A percentile compares a stretch with the other conserved stretches of the same genome.
Evolutionary conservation across 2,888 invertebrate genomes (phyloP).

Genomic region (Conomelus anceps): DNA sequence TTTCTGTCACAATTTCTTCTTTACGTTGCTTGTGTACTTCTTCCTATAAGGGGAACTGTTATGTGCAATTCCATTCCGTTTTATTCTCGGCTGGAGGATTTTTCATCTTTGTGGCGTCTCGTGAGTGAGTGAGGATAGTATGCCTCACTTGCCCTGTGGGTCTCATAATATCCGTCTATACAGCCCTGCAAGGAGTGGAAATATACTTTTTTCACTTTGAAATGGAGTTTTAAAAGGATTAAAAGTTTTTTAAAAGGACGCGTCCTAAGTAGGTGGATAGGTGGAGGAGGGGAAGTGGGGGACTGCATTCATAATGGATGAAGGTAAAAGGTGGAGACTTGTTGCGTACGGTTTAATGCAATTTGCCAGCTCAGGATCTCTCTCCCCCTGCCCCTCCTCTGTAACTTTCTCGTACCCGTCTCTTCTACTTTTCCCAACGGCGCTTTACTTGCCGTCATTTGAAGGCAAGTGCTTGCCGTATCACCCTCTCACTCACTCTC

Average conservation of each 20-base stretch:
- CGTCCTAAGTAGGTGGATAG: not conserved
- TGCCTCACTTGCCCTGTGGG: not conserved
- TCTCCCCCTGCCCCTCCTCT: not conserved
- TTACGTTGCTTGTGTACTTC: not conserved
- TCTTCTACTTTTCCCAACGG: not conserved
- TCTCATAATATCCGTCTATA: not conserved
- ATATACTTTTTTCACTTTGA: slow-evolving; percentile 5
- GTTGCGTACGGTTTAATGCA: slow-evolving; percentile 12
- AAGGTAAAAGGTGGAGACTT: slow-evolving; percentile 1
- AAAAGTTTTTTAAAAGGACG: slow-evolving; percentile 5
- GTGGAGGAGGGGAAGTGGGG: not conserved
- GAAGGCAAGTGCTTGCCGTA: not conserved
- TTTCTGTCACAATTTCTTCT: not conserved
- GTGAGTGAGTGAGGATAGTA: not conserved
- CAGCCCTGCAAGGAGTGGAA: not conserved
- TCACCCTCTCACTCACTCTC: not conserved
- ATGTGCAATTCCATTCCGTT: not conserved
- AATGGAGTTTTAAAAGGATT: slow-evolving; percentile 13
- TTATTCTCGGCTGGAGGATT: not conserved
- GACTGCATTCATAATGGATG: not conserved
- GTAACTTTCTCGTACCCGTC: not conserved
- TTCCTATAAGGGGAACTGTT: not conserved
- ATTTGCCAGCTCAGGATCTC: not conserved
- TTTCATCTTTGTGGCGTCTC: not conserved
- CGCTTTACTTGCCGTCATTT: not conserved